These are phyloP conservation scores for Ommatoiulus sabulosus DNA, from an alignment of 2,888 invertebrate genomes.

Conservation along the genomic window DNA sequence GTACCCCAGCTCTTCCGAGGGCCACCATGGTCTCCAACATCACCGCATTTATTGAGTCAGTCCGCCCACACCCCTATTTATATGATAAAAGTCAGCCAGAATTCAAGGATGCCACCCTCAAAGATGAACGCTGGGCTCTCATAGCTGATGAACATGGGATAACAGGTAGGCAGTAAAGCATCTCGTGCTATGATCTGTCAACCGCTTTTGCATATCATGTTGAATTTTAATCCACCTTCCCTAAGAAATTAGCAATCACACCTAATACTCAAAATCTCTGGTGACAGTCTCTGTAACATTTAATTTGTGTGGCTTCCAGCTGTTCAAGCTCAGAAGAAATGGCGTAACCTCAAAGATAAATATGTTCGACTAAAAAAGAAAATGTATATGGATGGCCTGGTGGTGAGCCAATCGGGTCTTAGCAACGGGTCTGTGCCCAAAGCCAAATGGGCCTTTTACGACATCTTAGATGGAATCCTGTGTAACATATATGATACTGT, in stretches of 20 bases:
- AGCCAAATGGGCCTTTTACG: constrained; percentile 11
- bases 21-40: constrained; percentile 48
- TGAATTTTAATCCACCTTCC: too few relatives aligned
- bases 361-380: constrained; percentile 41
- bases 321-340: constrained; percentile 9
- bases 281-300: background rate
- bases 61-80: constrained; percentile 45
- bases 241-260: background rate
- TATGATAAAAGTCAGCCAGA: constrained; percentile 39
- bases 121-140: constrained; percentile 38
- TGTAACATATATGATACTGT: constrained; percentile 47
- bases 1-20: constrained; percentile 37
- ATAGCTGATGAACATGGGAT: constrained; percentile 22
- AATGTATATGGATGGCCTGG: constrained; percentile 41
- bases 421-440: constrained; percentile 45
- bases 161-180: background rate
- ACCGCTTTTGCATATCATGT: too few relatives aligned
- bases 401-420: background rate
- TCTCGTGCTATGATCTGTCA: background rate
- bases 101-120: constrained; percentile 38
- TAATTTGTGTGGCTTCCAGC: background rate
- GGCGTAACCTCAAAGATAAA: constrained; percentile 47
- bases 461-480: background rate
- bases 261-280: background rate
- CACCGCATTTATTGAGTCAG: constrained; percentile 10